phyloP scores from a whole-genome alignment of 2,888 invertebrate genomes.

The Andricus quercusramuli region DNA sequence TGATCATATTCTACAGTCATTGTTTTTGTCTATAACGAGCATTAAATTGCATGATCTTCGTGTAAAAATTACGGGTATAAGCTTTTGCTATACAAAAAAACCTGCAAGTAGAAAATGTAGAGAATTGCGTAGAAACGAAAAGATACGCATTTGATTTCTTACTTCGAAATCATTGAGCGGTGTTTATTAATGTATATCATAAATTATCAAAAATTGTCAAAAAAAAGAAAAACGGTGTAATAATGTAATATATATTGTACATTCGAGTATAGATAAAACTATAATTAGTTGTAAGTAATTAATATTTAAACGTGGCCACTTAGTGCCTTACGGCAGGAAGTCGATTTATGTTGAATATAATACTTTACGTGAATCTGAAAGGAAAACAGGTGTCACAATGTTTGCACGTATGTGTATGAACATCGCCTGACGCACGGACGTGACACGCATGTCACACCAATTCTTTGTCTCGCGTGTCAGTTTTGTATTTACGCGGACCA shows the following conservation, averaged over 20 bases:
- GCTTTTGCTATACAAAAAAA: neutral
- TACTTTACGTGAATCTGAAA: slow-evolving; percentile 22
- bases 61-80: neutral
- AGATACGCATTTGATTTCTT: neutral
- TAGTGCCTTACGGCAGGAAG: slow-evolving; percentile 67
- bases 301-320: slow-evolving; percentile 60
- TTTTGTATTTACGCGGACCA: neutral
- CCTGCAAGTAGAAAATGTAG: neutral
- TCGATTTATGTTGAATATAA: slow-evolving; percentile 49
- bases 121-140: neutral
- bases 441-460: neutral
- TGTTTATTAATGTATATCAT: neutral
- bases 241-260: slow-evolving; percentile 44
- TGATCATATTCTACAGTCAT: neutral
- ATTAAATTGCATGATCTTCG: neutral
- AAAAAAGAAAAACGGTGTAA: neutral
- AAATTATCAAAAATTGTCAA: slow-evolving; percentile 16
- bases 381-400: slow-evolving; percentile 1
- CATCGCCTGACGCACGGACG: neutral
- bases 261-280: slow-evolving; percentile 2
- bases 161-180: neutral
- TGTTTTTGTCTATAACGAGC: neutral
- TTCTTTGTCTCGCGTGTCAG: slow-evolving; percentile 1
- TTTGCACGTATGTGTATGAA: neutral
- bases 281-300: slow-evolving; percentile 18